These are phyloP conservation scores for Corvus cornix DNA, from an alignment of 2,113 vertebrate species.

Conservation along the genomic window DNA sequence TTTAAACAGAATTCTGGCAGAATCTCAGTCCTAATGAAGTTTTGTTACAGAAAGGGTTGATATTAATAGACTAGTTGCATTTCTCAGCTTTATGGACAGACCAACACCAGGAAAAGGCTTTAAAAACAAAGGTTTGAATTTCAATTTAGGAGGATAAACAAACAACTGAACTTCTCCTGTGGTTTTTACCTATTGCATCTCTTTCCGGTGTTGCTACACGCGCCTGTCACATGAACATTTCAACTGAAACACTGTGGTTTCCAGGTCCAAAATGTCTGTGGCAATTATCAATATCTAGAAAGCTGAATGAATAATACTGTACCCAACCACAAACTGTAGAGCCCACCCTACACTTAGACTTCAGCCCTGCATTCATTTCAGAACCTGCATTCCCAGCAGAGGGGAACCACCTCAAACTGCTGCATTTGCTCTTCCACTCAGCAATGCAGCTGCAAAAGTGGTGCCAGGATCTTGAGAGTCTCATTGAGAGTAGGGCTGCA, in stretches of 20 bases:
- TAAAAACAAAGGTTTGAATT: constrained; percentile 10
- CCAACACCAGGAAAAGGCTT: not conserved
- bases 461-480: not conserved
- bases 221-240: not conserved
- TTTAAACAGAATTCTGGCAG: not conserved
- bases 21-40: not conserved
- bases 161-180: constrained; percentile 22
- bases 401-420: not conserved
- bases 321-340: not conserved
- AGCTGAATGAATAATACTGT: not conserved
- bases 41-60: not conserved
- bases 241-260: constrained; percentile 40
- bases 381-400: not conserved
- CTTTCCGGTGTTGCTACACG: not conserved
- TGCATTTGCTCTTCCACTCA: not conserved
- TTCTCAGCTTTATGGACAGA: constrained; percentile 13
- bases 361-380: constrained; percentile 1
- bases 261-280: not conserved
- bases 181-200: constrained; percentile 55
- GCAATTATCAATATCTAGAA: constrained; percentile 46
- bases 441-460: not conserved
- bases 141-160: constrained; percentile 24
- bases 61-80: not conserved
- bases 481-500: not conserved
- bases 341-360: not conserved